A percentile compares a stretch with the other conserved stretches of the same genome.
These are phyloP conservation scores for Stegodyphus dumicola DNA, from an alignment of 1,140 invertebrate species.

Conservation along the genomic window DNA sequence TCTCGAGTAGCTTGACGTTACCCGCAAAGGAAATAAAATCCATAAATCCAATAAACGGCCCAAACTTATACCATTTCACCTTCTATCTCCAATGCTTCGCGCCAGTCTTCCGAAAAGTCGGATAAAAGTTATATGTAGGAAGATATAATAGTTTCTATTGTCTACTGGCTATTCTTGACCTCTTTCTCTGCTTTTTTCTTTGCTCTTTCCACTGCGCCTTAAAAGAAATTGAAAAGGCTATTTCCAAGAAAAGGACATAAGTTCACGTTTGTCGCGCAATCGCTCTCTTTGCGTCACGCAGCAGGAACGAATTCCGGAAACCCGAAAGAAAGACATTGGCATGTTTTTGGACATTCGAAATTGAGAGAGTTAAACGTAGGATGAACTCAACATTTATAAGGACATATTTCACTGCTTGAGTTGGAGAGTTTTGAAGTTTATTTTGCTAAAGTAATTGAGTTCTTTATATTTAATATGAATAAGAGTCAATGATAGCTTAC, in stretches of 20 bases:
- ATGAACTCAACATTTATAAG: no score
- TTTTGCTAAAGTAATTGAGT: no score
- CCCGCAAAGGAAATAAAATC: no score
- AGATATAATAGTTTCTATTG: constrained; percentile 1
- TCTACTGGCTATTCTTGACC: constrained; percentile 8
- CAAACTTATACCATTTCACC: no score
- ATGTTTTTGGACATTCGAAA: no score
- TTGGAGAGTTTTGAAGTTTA: no score
- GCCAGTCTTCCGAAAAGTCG: not conserved
- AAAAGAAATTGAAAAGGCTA: constrained; percentile 30
- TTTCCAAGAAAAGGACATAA: constrained; percentile 5
- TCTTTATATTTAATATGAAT: no score
- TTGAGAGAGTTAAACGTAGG: no score
- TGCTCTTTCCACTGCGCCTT: constrained; percentile 20
- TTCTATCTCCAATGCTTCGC: not conserved
- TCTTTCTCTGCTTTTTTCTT: not conserved
- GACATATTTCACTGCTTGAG: no score
- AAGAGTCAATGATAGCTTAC: no score
- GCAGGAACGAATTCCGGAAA: not conserved
- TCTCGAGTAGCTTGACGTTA: no score
- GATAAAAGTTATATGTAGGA: constrained; percentile 13
- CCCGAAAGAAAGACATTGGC: not conserved
- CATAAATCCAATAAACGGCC: no score
- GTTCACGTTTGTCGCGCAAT: constrained; percentile 21
- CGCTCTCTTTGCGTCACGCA: constrained; percentile 10